Evolutionary conservation across 2,888 invertebrate genomes (phyloP), one percentile per base, ranked within the genome.

Genomic region (Philereme transversata): DNA sequence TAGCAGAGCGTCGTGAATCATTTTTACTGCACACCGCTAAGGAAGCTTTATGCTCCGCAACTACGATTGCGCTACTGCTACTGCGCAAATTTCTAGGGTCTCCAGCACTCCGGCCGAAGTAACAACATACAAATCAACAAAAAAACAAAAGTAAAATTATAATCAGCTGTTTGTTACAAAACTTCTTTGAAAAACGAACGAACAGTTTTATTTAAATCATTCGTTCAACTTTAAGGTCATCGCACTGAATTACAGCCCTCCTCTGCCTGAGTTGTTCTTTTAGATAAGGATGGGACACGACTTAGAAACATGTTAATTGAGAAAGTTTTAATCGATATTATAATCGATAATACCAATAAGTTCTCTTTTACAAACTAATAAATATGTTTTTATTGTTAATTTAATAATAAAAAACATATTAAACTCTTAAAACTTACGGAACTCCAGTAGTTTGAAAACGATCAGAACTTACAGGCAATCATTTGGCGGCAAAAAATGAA

Each of bases 1-100:
- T 66, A 95, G 77, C 61, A 96, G 81, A 34, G 94, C 93, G 79
- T 96, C 95, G 72, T 96, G 95, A 59, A 96, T 93, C 96, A 96
- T 95, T 78, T 75, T 49, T 6, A 40, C 40, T 6, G 7, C 22
- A 22, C 22, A 22, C 22, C 22, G 22, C 22, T 22, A 22, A 22
- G 22, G 22, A 22, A 22, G 22, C 3, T 22, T 2, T 22, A 22
- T 2, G 22, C 22, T 3, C 22, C 22, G 1, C 22, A 22, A 22
- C n/a, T 2, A 22, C 22, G 3, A 22, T 22, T n/a, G n/a, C n/a
- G n/a, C 22, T 22, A 22, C 22, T 22, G 22, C 22, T 22, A 22
- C 22, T 22, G 22, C 22, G 22, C 22, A 22, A 22, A 22, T 2
- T 22, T 22, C 22, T 36, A 36, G 36, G 36, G 36, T 36, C 36